phyloP scores from a whole-genome alignment of 2,113 vertebrate species.

The Phaethornis superciliosus region DNA sequence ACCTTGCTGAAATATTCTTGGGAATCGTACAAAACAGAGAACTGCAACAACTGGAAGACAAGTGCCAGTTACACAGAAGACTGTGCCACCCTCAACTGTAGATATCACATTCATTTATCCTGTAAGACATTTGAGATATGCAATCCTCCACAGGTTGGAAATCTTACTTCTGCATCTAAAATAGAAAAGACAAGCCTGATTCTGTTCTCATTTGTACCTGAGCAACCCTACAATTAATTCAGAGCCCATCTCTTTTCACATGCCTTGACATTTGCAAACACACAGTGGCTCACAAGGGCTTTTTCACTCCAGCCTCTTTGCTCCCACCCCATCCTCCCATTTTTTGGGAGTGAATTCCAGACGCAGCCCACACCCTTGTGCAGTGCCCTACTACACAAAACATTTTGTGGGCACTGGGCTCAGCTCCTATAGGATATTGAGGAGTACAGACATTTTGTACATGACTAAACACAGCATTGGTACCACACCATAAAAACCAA shows the following conservation, averaged over 20 bases:
- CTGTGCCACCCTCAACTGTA: fast-evolving
- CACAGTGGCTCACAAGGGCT: background rate
- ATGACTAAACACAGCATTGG: fast-evolving
- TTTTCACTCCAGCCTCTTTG: background rate
- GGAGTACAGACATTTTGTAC: background rate
- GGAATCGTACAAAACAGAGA: background rate
- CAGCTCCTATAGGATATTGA: background rate
- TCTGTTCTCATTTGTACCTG: background rate
- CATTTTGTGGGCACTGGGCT: background rate
- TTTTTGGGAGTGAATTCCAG: background rate
- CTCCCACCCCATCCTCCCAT: background rate
- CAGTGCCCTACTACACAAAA: background rate
- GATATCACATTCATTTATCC: background rate
- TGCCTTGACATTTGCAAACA: background rate
- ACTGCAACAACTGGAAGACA: background rate
- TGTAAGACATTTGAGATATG: background rate
- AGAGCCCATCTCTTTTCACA: background rate
- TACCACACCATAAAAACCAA: background rate
- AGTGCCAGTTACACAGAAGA: background rate
- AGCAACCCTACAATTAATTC: background rate
- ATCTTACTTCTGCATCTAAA: background rate
- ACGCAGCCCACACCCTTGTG: background rate
- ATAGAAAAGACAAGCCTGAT: background rate
- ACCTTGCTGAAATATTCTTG: background rate
- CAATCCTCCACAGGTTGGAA: background rate